Percentiles rank a stretch among this genome's conserved stretches.
phyloP scores from a whole-genome alignment of 2,797 vertebrate species.

The Myotis daubentonii region DNA sequence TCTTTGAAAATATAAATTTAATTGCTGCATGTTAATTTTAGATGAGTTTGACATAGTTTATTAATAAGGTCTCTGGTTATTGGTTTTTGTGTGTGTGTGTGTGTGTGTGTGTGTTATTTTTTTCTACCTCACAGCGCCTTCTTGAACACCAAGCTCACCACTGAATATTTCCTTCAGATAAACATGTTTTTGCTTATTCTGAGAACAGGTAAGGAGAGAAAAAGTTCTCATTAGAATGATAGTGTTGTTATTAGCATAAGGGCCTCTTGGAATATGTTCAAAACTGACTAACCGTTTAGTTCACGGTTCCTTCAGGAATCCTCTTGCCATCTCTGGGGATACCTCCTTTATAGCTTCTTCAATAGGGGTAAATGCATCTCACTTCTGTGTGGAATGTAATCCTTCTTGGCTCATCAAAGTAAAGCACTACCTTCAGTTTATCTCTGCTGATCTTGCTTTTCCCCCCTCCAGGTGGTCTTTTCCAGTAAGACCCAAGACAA shows the following conservation, averaged over 20 bases:
- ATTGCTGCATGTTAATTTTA: neutral
- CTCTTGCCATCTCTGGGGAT: neutral
- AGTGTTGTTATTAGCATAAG: neutral
- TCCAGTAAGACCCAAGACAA: neutral
- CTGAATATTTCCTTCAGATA: neutral
- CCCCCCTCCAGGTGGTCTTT: neutral
- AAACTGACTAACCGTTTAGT: neutral
- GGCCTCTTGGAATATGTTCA: neutral
- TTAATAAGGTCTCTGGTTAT: neutral
- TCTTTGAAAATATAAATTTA: constrained; percentile 25
- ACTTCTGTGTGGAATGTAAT: neutral
- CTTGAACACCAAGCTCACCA: neutral
- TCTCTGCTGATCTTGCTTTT: neutral
- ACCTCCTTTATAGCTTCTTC: neutral
- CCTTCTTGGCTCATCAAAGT: neutral
- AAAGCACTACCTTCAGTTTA: neutral
- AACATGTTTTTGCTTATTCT: neutral
- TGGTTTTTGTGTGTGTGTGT: neutral
- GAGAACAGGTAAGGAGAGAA: neutral
- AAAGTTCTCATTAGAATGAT: neutral
- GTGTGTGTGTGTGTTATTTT: too few relatives aligned
- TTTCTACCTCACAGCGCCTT: neutral
- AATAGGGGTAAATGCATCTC: neutral
- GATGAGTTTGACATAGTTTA: neutral
- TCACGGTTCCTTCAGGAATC: neutral